Percentiles rank a stretch among this genome's conserved stretches.
phyloP scores from a whole-genome alignment of 2,797 vertebrate species.

The Crenuchus spilurus region DNA sequence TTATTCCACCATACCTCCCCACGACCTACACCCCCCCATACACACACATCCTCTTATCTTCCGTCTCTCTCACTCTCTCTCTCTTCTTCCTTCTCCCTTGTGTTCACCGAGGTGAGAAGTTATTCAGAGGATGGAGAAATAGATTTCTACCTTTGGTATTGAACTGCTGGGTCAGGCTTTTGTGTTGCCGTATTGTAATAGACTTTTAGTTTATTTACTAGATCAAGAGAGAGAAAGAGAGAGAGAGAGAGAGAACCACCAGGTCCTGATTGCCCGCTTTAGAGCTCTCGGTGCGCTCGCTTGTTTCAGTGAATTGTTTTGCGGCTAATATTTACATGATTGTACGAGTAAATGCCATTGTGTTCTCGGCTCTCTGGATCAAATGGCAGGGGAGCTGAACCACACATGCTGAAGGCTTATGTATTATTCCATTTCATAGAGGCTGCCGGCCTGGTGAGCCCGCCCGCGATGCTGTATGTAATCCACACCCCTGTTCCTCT shows the following conservation, averaged over 20 bases:
- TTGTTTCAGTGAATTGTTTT: constrained; percentile 66
- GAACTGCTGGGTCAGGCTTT: constrained; percentile 78
- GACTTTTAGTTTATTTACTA: constrained; percentile 80
- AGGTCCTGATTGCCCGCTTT: constrained; percentile 61
- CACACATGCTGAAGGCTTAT: constrained; percentile 59
- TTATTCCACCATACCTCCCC: constrained; percentile 49
- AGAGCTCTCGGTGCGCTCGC: constrained; percentile 55
- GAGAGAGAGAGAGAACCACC: constrained; percentile 70
- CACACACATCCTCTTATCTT: constrained; percentile 44
- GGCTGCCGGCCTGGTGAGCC: constrained; percentile 51
- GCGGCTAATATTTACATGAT: constrained; percentile 71
- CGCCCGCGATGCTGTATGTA: constrained; percentile 48
- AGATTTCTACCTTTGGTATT: constrained; percentile 73
- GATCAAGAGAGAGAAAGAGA: constrained; percentile 74
- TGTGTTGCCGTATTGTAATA: constrained; percentile 73
- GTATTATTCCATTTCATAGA: constrained; percentile 63
- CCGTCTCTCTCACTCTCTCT: constrained; percentile 35
- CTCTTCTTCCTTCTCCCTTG: constrained; percentile 74
- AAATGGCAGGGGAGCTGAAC: constrained; percentile 62
- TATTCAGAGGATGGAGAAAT: constrained; percentile 77
- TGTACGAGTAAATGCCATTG: constrained; percentile 67
- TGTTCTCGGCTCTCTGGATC: constrained; percentile 63
- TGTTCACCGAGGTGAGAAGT: constrained; percentile 83
- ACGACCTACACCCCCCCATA: background rate
- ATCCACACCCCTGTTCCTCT: constrained; percentile 56